These are phyloP conservation scores for Strix uralensis DNA, from an alignment of 2,113 vertebrate species.

Conservation along the genomic window DNA sequence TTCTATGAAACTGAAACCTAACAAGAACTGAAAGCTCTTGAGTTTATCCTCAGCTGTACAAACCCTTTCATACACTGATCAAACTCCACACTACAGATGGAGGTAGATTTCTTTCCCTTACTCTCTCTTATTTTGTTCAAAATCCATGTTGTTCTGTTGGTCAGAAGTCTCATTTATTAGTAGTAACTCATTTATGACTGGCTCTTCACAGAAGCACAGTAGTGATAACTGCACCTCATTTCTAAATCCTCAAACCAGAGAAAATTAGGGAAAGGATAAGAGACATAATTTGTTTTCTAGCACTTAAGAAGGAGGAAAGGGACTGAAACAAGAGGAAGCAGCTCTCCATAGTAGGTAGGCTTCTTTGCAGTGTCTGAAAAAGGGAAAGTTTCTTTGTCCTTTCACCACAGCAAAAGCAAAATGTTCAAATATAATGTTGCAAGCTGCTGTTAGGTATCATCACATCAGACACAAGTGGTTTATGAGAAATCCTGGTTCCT, in stretches of 20 bases:
- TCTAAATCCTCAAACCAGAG: not conserved
- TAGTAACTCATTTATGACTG: not conserved
- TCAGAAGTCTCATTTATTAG: not conserved
- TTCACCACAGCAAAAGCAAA: not conserved
- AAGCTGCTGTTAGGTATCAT: not conserved
- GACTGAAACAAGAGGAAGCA: not conserved
- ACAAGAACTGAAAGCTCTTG: not conserved
- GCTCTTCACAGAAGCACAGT: not conserved
- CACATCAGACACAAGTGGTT: not conserved
- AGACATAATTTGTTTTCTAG: not conserved
- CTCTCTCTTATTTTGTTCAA: not conserved
- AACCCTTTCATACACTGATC: not conserved
- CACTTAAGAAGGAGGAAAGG: not conserved
- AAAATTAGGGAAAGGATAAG: not conserved
- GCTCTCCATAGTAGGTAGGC: not conserved
- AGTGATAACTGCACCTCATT: not conserved
- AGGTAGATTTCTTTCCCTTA: not conserved
- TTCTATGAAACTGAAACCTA: not conserved
- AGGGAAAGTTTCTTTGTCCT: not conserved
- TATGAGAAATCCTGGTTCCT: not conserved
- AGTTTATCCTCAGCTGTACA: not conserved
- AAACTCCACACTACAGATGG: not conserved
- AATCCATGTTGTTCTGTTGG: not conserved
- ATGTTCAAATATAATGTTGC: not conserved
- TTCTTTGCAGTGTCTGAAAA: not conserved